These are phyloP conservation scores for Ardeotis arabs DNA, from an alignment of 2,113 vertebrate genomes.

Conservation along the genomic window DNA sequence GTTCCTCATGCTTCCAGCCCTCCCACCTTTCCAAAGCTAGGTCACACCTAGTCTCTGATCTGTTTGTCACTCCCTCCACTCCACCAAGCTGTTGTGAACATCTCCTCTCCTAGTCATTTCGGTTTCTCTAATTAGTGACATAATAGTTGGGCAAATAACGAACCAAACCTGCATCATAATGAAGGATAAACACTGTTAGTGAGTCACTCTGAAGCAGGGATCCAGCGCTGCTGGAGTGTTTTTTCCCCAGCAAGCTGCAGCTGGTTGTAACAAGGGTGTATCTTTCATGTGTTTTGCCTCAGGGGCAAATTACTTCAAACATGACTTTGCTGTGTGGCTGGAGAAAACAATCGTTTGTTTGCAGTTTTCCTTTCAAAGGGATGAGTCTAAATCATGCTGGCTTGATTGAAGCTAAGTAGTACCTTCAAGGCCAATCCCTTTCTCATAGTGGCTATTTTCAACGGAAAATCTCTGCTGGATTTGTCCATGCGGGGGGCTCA, in stretches of 20 bases:
- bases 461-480: background rate
- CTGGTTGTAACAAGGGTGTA: slow-evolving; percentile 34
- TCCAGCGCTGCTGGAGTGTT: background rate
- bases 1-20: background rate
- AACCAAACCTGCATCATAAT: slow-evolving; percentile 17
- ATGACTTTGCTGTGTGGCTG: background rate
- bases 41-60: background rate
- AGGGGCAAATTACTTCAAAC: slow-evolving; percentile 3
- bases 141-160: slow-evolving; percentile 21
- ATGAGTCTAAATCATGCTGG: background rate
- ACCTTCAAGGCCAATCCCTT: background rate
- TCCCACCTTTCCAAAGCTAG: background rate
- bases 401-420: background rate
- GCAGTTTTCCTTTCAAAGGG: slow-evolving; percentile 10
- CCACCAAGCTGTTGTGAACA: slow-evolving; percentile 14
- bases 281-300: slow-evolving; percentile 29
- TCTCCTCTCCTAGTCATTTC: background rate
- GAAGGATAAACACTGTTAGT: slow-evolving; percentile 30
- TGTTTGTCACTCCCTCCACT: background rate
- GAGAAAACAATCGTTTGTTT: slow-evolving; percentile 27
- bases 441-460: background rate
- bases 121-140: slow-evolving; percentile 26
- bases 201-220: slow-evolving; percentile 42
- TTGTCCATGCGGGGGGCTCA: background rate
- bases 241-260: slow-evolving; percentile 46